These are phyloP conservation scores for Amphimedon queenslandica DNA, from an alignment of 37 sponge, comb jelly and placozoan genomes.

Conservation along the genomic window DNA sequence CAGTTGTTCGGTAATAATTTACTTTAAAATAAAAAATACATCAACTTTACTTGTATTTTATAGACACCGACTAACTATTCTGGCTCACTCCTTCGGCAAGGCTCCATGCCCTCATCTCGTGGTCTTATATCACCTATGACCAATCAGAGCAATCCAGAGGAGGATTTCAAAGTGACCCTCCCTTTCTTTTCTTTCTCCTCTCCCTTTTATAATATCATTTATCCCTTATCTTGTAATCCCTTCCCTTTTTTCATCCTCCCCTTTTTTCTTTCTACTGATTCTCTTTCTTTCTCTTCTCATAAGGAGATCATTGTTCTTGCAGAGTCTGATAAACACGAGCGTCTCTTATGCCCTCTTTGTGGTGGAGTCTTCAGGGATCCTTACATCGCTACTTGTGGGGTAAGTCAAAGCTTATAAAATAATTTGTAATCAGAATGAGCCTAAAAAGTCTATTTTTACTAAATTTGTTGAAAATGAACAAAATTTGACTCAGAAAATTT, in stretches of 20 bases:
- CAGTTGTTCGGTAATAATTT: background rate
- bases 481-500: background rate
- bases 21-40: background rate
- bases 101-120: background rate
- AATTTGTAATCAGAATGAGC: too few relatives aligned
- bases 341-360: conserved; percentile 76
- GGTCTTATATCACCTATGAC: background rate
- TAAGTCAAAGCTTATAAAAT: too few relatives aligned
- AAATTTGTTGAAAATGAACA: conserved; percentile 11
- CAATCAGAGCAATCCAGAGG: background rate
- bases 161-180: background rate
- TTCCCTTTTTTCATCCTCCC: background rate
- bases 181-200: background rate
- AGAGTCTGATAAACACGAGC: conserved; percentile 59
- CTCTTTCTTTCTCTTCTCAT: background rate
- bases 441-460: too few relatives aligned
- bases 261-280: too few relatives aligned
- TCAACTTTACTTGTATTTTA: background rate
- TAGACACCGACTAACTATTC: conserved; percentile 6
- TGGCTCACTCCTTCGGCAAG: background rate
- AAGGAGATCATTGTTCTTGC: conserved; percentile 67
- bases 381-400: conserved; percentile 86
- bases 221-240: background rate
- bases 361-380: conserved; percentile 77
- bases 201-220: background rate